These are phyloP conservation scores for Megastigmus dorsalis DNA, from an alignment of 2,888 invertebrate genomes.

Conservation along the genomic window DNA sequence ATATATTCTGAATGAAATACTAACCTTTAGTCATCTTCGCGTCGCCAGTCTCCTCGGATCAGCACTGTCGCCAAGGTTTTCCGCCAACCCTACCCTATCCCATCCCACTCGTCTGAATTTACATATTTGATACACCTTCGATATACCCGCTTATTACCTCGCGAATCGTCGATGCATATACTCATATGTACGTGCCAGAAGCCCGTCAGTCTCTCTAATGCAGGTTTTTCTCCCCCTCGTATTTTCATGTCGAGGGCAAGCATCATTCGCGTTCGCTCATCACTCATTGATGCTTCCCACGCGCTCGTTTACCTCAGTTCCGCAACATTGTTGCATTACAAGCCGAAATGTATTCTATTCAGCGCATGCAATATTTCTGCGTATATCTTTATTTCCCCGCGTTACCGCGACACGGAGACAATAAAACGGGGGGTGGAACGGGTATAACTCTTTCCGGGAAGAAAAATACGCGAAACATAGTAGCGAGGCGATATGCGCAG, in stretches of 20 bases:
- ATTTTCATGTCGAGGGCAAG: neutral
- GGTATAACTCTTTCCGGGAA: too few relatives aligned
- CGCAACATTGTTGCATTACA: neutral
- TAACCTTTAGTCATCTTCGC: conserved; percentile 15
- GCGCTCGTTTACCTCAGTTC: neutral
- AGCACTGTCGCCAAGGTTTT: neutral
- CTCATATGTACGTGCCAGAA: neutral
- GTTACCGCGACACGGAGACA: too few relatives aligned
- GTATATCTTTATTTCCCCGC: too few relatives aligned
- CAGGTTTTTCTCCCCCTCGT: neutral
- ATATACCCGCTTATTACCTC: neutral
- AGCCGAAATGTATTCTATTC: neutral
- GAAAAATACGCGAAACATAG: too few relatives aligned
- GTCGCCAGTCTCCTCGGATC: neutral
- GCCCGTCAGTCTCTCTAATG: too few relatives aligned
- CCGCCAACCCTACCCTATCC: neutral
- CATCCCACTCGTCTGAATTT: neutral
- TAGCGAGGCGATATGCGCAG: too few relatives aligned
- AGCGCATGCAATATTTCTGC: neutral
- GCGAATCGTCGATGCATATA: neutral
- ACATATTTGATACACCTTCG: neutral
- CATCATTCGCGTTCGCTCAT: neutral
- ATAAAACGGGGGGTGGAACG: too few relatives aligned
- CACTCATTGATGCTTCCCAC: neutral
- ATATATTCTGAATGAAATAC: too few relatives aligned